Evolutionary conservation across 2,113 vertebrate species (phyloP).

Genomic region (Craseonycteris thonglongyai): DNA sequence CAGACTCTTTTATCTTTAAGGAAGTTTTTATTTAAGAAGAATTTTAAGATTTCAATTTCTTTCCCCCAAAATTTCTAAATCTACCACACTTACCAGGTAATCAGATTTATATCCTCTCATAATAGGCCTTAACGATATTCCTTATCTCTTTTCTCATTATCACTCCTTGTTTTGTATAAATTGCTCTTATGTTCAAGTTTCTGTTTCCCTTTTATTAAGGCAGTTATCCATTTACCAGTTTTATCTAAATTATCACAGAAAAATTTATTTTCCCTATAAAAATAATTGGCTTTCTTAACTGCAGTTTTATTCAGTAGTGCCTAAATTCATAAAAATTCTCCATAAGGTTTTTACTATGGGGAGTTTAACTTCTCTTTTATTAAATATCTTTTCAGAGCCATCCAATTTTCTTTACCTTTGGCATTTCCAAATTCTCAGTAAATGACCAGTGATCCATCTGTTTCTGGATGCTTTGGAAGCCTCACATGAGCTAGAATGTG

Average conservation of each 20-base stretch:
- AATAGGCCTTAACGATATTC: conserved; percentile 62
- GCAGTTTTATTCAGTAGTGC: conserved; percentile 78
- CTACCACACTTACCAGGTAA: conserved; percentile 46
- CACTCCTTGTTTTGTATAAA: conserved; percentile 79
- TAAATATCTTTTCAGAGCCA: conserved; percentile 76
- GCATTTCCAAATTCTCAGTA: conserved; percentile 72
- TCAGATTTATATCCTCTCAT: conserved; percentile 67
- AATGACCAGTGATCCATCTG: conserved; percentile 72
- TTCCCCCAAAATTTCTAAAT: conserved; percentile 48
- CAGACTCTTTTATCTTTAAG: not conserved
- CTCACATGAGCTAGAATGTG: conserved; percentile 62
- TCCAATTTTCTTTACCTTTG: conserved; percentile 76
- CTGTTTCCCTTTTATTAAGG: conserved; percentile 77
- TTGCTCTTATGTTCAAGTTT: conserved; percentile 74
- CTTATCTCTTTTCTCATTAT: conserved; percentile 69
- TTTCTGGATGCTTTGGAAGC: conserved; percentile 72
- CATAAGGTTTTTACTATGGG: conserved; percentile 75
- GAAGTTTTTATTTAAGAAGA: not conserved
- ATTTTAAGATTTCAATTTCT: conserved; percentile 58
- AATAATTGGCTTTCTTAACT: conserved; percentile 82
- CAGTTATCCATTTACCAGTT: conserved; percentile 79
- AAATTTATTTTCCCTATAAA: conserved; percentile 83
- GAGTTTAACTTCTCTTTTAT: conserved; percentile 78
- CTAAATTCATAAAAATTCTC: conserved; percentile 77
- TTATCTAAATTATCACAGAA: conserved; percentile 81